Evolutionary conservation across 2,888 invertebrate genomes (phyloP), one percentile per base, ranked within the genome.

Genomic region (Unio pictorum): DNA sequence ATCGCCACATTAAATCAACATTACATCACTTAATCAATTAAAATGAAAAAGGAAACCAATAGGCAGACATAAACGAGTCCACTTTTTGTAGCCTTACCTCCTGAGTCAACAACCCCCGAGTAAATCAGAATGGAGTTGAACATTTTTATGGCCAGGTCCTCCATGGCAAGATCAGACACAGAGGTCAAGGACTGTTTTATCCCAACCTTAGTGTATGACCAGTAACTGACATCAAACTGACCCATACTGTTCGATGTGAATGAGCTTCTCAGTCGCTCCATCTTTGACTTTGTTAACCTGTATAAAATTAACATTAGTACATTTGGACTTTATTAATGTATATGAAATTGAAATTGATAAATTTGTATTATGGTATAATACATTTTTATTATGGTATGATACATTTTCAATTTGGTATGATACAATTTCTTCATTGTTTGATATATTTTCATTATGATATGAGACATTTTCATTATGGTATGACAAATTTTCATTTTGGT

Each of bases 41-140:
- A 34, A 34, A 45, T 45, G 45, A 45, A 45, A 45, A 45, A 45
- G 45, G 15, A 45, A 45, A 45, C 3, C 3, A 45, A 45, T 45
- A 15, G 1, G 45, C 15, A 60, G 28, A 60, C 18, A n/a, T 17
- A 6, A 61, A 23, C 2, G 8, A 45, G 15, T 45, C 15, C 15
- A 15, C 11, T 45, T 45, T 45, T 45, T 15, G 15, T 45, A 45
- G 45, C 45, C 45, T 45, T 45, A 45, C 45, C 45, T 78, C 80
- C 78, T 71, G 77, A 74, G 54, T 81, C 81, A 93, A 91, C 81
- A 18, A 89, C 80, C 20, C 88, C 88, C 30, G 89, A 86, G 90
- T 96, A 98, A 30, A 95, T 95, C 81, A 98, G 92, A 87, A 97
- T 95, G 61, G 94, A 92, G 90, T 95, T 95, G 89, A 97, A 98